These are phyloP conservation scores for Tiliacea citrago DNA, from an alignment of 2,888 invertebrate genomes.

Conservation along the genomic window DNA sequence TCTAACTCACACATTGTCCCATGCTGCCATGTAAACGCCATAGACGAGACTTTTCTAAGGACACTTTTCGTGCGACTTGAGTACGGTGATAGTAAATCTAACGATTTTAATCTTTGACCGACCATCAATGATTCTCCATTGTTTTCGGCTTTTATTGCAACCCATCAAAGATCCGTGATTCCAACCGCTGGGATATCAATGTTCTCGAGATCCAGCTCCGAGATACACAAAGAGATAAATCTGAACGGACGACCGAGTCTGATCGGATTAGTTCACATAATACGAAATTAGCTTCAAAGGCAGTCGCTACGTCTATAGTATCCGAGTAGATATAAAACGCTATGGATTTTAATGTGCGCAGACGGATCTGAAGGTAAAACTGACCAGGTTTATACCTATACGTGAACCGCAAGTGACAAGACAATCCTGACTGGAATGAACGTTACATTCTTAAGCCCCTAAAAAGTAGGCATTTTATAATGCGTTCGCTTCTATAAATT, in stretches of 20 bases:
- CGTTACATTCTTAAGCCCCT: not conserved
- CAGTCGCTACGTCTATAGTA: too few species aligned
- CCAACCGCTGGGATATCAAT: not conserved
- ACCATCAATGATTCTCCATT: not conserved
- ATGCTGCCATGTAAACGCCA: not conserved
- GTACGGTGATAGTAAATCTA: not conserved
- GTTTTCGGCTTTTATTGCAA: not conserved
- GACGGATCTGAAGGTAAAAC: not conserved
- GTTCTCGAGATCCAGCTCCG: not conserved
- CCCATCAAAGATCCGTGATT: not conserved
- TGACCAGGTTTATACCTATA: not conserved
- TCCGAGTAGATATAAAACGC: not conserved
- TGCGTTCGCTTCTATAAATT: conserved; percentile 4
- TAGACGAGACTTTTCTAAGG: too few species aligned
- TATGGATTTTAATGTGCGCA: not conserved
- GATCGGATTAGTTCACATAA: not conserved
- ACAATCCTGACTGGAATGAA: not conserved
- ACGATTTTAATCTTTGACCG: not conserved
- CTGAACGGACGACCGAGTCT: not conserved
- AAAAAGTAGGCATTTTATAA: not conserved
- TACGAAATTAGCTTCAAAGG: not conserved
- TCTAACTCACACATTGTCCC: too few species aligned
- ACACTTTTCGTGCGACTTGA: not conserved
- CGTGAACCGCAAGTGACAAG: not conserved
- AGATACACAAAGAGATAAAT: not conserved